Evolutionary conservation across 2,113 vertebrate genomes (phyloP), one percentile per base, ranked within the genome.

Genomic region (Centropus unirufus): DNA sequence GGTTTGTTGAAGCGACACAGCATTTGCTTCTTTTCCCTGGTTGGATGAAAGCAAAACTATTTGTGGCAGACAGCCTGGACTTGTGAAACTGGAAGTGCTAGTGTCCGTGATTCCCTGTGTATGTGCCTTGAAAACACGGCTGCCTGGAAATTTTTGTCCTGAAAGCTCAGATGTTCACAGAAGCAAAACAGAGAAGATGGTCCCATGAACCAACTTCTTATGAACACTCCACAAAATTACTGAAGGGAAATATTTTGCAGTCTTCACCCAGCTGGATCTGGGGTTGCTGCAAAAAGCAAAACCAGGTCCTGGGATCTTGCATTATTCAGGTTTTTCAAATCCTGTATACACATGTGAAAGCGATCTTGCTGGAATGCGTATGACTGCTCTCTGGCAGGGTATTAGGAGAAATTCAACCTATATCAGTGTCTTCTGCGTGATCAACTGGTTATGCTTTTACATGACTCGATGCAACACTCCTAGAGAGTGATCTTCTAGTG

Each of bases 21-120:
- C 67, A 69, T 95, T 95, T 90, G 39, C 52, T 94, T 95, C 91
- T 92, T 88, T 95, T 93, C 72, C 14, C 51, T 77, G 78, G 72
- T 5, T 95, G 78, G 90, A 90, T 93, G 72, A 90, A 93, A 34
- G 82, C 69, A 55, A 29, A 90, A 94, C 20, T 89, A 93, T 88
- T 89, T 90, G 91, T 96, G 91, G 94, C 84, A 93, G 72, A 27
- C 32, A 86, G 63, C n/a, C 74, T 85, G n/a, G 49, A 13, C 70
- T 85, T 85, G 67, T 91, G 93, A 89, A 85, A 80, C 46, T 91
- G 78, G 61, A 73, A 81, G 76, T 59, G 46, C 26, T 80, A 19
- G 77, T 73, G 70, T 79, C 91, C 16, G 0, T 79, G 42, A 80
- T 77, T 90, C 78, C 90, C 83, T 46, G 24, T 58, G 36, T 74